Evolutionary conservation across 2,113 vertebrate species (phyloP), one percentile per base, ranked within the genome.

Genomic region (Amphiprion ocellaris): DNA sequence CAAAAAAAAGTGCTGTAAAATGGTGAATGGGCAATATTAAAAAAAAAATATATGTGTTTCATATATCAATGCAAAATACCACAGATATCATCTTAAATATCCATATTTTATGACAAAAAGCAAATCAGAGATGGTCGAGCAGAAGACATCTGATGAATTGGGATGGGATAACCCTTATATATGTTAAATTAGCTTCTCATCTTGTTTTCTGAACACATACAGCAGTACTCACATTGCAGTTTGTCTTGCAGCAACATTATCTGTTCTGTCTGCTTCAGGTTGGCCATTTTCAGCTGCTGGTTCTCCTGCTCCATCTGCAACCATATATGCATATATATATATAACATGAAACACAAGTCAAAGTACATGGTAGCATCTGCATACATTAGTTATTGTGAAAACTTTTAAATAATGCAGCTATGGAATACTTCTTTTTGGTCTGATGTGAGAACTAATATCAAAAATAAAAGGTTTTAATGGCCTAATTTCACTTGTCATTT

Each of bases 261-360:
- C 92, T 97, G 96, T 49, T 96, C 96, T 0, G 81, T 90, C 87
- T 98, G 95, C 64, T 87, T 96, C 86, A 92, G 83, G 87, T 99
- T 99, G 52, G 89, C 93, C 80, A 82, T 90, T 92, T 96, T 98
- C 88, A 99, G 86, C 74, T 95, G 95, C 83, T 96, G 96, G 93
- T 98, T 99, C 92, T 98, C 97, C 39, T 94, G 89, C 88, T 99
- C 97, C 90, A 99, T 97, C 98, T 99, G 82, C 52, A 89, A 68
- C 6, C 66, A 15, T 30, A 21, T 3, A 74, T 5, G 81, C 6
- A 30, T 5, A 30, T 3, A 44, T 6, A 21, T 26, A 26, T 26
- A 16, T 0, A 2, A 4, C 14, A 53, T 60, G 26, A 67, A 46
- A 26, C 1, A 21, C 19, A 49, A 37, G 14, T 44, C 12, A 65